A percentile compares a stretch with the other conserved stretches of the same genome.
Evolutionary conservation across 2,888 invertebrate species (phyloP).

Genomic region (Hypena proboscidalis): DNA sequence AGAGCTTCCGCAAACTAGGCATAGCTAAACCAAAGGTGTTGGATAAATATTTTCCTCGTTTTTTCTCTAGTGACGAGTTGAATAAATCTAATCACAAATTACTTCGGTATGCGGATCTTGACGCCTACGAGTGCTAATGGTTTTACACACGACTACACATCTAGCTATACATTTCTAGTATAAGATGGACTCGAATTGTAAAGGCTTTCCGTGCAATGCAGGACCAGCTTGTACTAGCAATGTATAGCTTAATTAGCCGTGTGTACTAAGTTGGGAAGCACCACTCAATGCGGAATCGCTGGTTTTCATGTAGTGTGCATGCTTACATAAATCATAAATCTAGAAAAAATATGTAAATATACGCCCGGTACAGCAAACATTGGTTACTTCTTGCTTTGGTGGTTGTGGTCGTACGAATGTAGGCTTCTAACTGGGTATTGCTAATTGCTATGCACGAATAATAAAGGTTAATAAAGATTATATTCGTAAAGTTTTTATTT

Average conservation of each 20-base stretch:
- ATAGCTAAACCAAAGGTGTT: neutral
- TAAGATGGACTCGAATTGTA: too few species aligned
- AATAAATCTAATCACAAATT: constrained; percentile 38
- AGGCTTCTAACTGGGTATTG: too few species aligned
- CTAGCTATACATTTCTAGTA: too few species aligned
- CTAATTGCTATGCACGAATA: too few species aligned
- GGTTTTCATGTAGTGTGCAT: constrained; percentile 35
- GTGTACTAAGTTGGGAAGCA: constrained; percentile 39
- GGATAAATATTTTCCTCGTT: constrained; percentile 10
- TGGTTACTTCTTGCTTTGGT: too few species aligned
- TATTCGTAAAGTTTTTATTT: too few species aligned
- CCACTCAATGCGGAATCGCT: constrained; percentile 41
- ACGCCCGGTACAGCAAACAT: constrained; percentile 13
- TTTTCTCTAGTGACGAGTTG: constrained; percentile 11
- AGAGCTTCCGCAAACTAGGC: neutral
- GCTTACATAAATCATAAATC: constrained; percentile 33
- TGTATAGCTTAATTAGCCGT: too few species aligned
- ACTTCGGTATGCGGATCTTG: constrained; percentile 43
- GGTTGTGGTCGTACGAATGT: too few species aligned
- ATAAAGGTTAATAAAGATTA: too few species aligned
- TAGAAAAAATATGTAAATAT: constrained; percentile 26
- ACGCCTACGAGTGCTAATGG: constrained; percentile 30
- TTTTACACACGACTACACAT: too few species aligned
- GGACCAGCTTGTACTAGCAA: too few species aligned
- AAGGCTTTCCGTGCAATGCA: too few species aligned